Evolutionary conservation across 2,888 invertebrate genomes (phyloP).

Genomic region (Polyploca ridens): DNA sequence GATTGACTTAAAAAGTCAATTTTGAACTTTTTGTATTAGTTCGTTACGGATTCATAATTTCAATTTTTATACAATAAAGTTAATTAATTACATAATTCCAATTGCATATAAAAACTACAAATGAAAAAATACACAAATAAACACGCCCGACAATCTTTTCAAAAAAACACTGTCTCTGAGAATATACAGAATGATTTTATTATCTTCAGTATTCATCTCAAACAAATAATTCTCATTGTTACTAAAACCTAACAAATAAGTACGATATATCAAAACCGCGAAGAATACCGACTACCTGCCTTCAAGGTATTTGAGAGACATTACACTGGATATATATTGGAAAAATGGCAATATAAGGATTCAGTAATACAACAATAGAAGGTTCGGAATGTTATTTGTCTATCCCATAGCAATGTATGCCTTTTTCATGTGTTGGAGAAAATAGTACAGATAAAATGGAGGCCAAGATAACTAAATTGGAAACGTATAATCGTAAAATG

Average conservation of each 20-base stretch:
- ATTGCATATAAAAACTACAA: too few species aligned
- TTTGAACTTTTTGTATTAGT: background rate
- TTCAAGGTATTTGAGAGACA: background rate
- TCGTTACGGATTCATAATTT: too few species aligned
- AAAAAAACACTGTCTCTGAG: too few species aligned
- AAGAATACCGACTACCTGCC: background rate
- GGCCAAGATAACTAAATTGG: too few species aligned
- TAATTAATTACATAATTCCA: too few species aligned
- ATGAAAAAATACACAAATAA: too few species aligned
- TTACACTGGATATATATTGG: background rate
- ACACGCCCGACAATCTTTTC: too few species aligned
- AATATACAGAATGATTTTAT: too few species aligned
- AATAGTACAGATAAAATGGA: too few species aligned
- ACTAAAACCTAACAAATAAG: background rate
- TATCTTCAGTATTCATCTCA: background rate
- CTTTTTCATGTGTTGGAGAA: background rate
- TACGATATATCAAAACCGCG: background rate
- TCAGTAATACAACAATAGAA: background rate
- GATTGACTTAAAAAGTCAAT: background rate
- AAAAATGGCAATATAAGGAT: background rate
- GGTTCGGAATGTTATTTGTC: constrained; percentile 6
- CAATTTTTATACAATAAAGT: too few species aligned
- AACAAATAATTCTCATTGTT: background rate
- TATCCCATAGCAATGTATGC: background rate
- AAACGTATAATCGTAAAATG: too few species aligned